phyloP scores from a whole-genome alignment of 2,797 vertebrate genomes.

The Thalassophryne amazonica region DNA sequence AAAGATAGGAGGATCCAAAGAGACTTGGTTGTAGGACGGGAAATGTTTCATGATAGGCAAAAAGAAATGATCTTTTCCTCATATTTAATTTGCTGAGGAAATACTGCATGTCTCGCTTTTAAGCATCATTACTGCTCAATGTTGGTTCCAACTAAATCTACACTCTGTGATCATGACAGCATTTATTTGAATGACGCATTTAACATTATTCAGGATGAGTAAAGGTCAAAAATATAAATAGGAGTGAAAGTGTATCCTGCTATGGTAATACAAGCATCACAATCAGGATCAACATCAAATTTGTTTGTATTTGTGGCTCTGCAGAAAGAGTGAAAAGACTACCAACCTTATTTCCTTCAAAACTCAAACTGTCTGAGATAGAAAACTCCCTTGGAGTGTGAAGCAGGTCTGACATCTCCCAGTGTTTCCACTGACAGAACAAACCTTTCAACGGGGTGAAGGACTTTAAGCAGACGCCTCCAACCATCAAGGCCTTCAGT shows the following conservation, averaged over 20 bases:
- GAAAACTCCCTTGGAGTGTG: conserved; percentile 55
- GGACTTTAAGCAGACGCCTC: conserved; percentile 60
- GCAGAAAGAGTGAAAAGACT: conserved; percentile 16
- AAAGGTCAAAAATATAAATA: conserved; percentile 1
- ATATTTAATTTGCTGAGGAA: neutral
- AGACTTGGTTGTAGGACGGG: no score
- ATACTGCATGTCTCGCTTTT: neutral
- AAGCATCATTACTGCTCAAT: neutral
- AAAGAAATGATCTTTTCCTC: neutral
- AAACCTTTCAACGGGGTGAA: conserved; percentile 59
- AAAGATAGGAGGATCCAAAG: no score
- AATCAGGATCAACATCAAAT: conserved; percentile 33
- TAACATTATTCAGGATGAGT: neutral
- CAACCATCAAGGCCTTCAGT: conserved; percentile 57
- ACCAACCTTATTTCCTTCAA: conserved; percentile 42
- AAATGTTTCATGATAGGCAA: no score
- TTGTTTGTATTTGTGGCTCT: conserved; percentile 38
- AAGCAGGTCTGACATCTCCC: conserved; percentile 62
- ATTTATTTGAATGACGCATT: neutral
- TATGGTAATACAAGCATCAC: conserved; percentile 33
- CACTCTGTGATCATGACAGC: conserved; percentile 3
- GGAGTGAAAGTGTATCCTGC: neutral
- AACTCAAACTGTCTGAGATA: conserved; percentile 57
- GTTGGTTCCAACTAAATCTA: neutral
- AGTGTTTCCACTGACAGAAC: conserved; percentile 65